These are phyloP conservation scores for Andricus curvator DNA, from an alignment of 2,888 invertebrate species.

Conservation along the genomic window DNA sequence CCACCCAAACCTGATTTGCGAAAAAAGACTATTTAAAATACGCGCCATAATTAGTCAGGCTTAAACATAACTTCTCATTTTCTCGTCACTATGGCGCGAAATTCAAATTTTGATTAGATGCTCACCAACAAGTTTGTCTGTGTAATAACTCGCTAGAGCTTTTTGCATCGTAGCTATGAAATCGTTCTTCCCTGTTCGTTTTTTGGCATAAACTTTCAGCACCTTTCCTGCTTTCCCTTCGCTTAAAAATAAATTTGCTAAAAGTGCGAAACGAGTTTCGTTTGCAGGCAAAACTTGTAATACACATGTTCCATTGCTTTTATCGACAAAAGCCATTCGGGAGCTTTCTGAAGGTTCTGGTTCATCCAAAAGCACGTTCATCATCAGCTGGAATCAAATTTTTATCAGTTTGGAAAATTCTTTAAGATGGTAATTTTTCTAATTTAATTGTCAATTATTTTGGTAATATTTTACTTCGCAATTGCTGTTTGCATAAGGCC, in stretches of 20 bases:
- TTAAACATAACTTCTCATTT: too few relatives aligned
- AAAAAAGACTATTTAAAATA: background rate
- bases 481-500: conserved; percentile 88
- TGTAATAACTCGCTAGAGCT: conserved; percentile 84
- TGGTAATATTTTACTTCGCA: conserved; percentile 85
- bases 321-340: conserved; percentile 85
- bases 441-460: too few relatives aligned
- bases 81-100: too few relatives aligned
- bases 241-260: conserved; percentile 89
- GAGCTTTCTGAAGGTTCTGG: conserved; percentile 75
- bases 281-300: conserved; percentile 83
- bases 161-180: conserved; percentile 90
- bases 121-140: conserved; percentile 85
- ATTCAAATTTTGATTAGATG: conserved; percentile 40
- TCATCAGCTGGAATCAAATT: conserved; percentile 84
- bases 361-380: conserved; percentile 83
- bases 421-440: background rate
- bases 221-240: conserved; percentile 89
- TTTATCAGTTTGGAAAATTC: background rate
- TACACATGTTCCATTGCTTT: conserved; percentile 81
- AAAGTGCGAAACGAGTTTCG: conserved; percentile 89
- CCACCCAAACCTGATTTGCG: conserved; percentile 88
- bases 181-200: conserved; percentile 86
- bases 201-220: conserved; percentile 86
- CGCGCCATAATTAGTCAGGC: background rate